Conservation (phyloP, 2,888 invertebrate species). For the Ectropis crepuscularia region DNA sequence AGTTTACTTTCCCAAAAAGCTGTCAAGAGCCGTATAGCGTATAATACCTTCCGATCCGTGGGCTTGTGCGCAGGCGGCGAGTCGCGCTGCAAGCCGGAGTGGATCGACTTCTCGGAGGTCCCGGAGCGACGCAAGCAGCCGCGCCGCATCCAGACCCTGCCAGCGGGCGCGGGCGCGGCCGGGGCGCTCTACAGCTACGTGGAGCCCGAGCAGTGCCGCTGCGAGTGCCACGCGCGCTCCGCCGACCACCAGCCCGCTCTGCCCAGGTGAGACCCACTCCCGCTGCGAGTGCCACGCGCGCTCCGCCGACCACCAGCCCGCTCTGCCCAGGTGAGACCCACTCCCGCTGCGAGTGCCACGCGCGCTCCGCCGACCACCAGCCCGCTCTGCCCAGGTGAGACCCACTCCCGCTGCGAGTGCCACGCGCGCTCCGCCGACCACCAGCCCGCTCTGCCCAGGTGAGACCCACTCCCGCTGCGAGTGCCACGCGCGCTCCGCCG, state of each 20-base stretch:
- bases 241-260: constrained; percentile 30
- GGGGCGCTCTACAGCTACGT: constrained; percentile 87
- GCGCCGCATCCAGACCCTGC: constrained; percentile 92
- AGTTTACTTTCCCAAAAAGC: too few relatives aligned
- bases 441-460: too few relatives aligned
- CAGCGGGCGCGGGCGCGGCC: constrained; percentile 81
- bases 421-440: too few relatives aligned
- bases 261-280: constrained; percentile 56
- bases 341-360: too few relatives aligned
- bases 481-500: too few relatives aligned
- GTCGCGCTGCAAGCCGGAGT: constrained; percentile 79
- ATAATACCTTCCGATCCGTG: not conserved
- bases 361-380: too few relatives aligned
- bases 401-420: too few relatives aligned
- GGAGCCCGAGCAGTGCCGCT: constrained; percentile 94
- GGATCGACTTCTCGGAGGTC: constrained; percentile 95
- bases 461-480: too few relatives aligned
- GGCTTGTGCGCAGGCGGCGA: constrained; percentile 41
- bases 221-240: constrained; percentile 91
- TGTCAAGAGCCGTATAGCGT: not conserved
- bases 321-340: constrained; percentile 24
- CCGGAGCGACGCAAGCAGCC: constrained; percentile 93
- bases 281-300: too few relatives aligned
- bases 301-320: constrained; percentile 45
- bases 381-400: too few relatives aligned